Evolutionary conservation across 2,113 vertebrate species (phyloP).

Genomic region (Caranx melampygus): DNA sequence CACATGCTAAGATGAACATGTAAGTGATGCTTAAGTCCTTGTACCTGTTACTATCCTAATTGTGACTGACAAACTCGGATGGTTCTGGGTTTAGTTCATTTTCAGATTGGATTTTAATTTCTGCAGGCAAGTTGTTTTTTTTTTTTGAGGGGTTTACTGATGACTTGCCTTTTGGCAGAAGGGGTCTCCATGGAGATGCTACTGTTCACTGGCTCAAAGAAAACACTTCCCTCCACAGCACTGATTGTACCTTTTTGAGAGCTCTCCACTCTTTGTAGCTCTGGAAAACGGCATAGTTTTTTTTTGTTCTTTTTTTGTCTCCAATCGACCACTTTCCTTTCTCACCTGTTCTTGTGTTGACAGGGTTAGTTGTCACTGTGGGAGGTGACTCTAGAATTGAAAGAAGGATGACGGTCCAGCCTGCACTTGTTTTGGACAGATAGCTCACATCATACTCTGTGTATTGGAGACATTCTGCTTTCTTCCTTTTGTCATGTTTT

Average conservation of each 20-base stretch:
- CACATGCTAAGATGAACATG: background rate
- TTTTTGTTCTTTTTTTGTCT: background rate
- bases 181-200: conserved; percentile 72
- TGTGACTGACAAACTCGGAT: background rate
- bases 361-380: background rate
- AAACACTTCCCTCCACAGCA: conserved; percentile 61
- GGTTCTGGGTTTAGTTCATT: background rate
- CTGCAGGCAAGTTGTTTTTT: background rate
- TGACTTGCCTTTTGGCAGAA: conserved; percentile 25
- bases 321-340: conserved; percentile 10
- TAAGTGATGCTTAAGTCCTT: background rate
- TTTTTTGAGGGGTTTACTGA: conserved; percentile 8
- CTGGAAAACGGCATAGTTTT: conserved; percentile 29
- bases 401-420: no score
- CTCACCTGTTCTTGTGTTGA: background rate
- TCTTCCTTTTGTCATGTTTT: no score
- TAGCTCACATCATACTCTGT: background rate
- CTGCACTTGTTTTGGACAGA: background rate
- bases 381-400: no score
- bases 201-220: conserved; percentile 49
- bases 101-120: background rate
- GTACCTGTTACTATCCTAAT: background rate
- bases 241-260: conserved; percentile 57
- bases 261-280: conserved; percentile 34
- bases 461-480: no score